Evolutionary conservation across 2,113 vertebrate genomes (phyloP).

Genomic region (Callionymus lyra): DNA sequence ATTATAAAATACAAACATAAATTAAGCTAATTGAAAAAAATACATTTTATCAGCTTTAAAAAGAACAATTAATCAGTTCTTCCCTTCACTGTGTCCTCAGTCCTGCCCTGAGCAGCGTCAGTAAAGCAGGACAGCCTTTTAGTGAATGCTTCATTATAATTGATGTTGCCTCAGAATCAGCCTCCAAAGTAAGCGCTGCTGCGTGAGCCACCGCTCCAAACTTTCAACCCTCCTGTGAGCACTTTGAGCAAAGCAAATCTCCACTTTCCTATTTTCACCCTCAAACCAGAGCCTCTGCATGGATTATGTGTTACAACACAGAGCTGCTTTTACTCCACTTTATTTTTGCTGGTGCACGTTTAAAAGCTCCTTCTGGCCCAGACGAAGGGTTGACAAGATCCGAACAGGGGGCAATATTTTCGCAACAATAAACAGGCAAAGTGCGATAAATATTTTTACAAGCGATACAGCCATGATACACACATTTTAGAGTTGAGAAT

Average conservation of each 20-base stretch:
- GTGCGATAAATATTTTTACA: constrained; percentile 58
- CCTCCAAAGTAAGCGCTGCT: constrained; percentile 95
- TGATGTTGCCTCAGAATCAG: constrained; percentile 78
- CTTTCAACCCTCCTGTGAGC: constrained; percentile 94
- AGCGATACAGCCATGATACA: constrained; percentile 37
- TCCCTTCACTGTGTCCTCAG: no score
- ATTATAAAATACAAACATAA: no score
- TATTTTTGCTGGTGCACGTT: not conserved
- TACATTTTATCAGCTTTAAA: no score
- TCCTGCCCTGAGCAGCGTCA: no score
- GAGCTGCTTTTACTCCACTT: constrained; percentile 82
- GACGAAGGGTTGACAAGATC: constrained; percentile 75
- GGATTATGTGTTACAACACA: constrained; percentile 93
- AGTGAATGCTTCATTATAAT: constrained; percentile 95
- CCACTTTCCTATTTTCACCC: constrained; percentile 79
- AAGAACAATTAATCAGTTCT: no score
- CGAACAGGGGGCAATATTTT: constrained; percentile 79
- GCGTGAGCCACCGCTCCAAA: constrained; percentile 82
- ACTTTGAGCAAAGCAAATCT: constrained; percentile 90
- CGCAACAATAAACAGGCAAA: constrained; percentile 80
- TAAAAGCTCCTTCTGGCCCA: constrained; percentile 51
- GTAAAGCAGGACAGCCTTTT: not conserved
- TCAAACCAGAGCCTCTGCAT: constrained; percentile 84
- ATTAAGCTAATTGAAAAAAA: no score
- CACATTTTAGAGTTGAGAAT: constrained; percentile 27